These are phyloP conservation scores for Temnothorax rugatulus DNA, from an alignment of 2,888 invertebrate genomes.

Conservation along the genomic window DNA sequence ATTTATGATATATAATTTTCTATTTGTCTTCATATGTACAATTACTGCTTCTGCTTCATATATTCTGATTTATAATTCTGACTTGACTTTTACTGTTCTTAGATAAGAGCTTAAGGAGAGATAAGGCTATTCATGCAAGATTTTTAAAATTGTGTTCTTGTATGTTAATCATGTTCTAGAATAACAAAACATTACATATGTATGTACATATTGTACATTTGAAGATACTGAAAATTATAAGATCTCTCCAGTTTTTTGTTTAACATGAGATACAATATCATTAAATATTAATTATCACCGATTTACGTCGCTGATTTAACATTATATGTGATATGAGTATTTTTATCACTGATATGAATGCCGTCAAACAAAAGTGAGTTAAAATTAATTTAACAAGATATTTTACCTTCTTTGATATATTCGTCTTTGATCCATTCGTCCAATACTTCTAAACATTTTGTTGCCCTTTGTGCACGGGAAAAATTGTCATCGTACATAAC, in stretches of 20 bases:
- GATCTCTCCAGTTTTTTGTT: not conserved
- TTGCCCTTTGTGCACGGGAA: conserved; percentile 88
- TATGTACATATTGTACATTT: not conserved
- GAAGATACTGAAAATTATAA: not conserved
- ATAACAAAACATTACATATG: not conserved
- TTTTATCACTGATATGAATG: not conserved
- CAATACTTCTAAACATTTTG: conserved; percentile 89
- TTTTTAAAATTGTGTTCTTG: not conserved
- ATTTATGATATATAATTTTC: conserved; percentile 1
- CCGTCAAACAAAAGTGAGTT: not conserved
- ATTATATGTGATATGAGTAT: not conserved
- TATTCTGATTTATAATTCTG: conserved; percentile 2
- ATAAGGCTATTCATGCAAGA: conserved; percentile 19
- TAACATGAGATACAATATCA: not conserved
- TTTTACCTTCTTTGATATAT: conserved; percentile 90
- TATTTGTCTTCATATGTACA: not conserved
- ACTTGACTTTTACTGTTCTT: conserved; percentile 8
- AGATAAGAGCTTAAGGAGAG: conserved; percentile 20
- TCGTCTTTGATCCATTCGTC: conserved; percentile 90
- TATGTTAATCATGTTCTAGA: conserved; percentile 14
- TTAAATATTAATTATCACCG: not conserved
- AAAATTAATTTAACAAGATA: not conserved
- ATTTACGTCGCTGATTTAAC: not conserved
- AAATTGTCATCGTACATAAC: conserved; percentile 79
- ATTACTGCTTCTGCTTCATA: conserved; percentile 18